Base-by-base conservation (phyloP, 1,140 invertebrate genomes). In the Micrasema longulum region DNA sequence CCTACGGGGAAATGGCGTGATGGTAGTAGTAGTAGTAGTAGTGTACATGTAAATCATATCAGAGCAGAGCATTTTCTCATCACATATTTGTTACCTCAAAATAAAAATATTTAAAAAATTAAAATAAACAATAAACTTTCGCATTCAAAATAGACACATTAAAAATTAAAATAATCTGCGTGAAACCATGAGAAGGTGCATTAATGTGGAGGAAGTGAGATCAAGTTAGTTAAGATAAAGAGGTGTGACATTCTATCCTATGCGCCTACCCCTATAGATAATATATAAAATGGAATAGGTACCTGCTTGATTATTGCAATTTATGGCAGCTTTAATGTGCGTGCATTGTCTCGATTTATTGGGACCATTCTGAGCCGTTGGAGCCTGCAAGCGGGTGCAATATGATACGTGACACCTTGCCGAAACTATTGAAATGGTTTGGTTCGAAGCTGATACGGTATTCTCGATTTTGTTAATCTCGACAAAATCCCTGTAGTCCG, bases 401-500 rank as follows among this genome's bases (percentile, higher is more conserved):
- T 47, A 11, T 2, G 22, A 20, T 47, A 48, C 38, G 55, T 31
- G 45, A 26, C 41, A 65, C 22, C 26, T 52, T 16, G 31, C 26
- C 1, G 62, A 35, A n/a, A 38, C 23, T 38, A 47, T 16, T 5
- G 11, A 31, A 12, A 57, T 22, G 35, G 16, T 12, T 36, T 60
- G 36, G 10, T 48, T 62, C 6, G 36, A 60, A 2, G 14, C 2
- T 6, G 11, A 47, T 31, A 63, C 36, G 9, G 14, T 23, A 14
- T 63, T 65, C n/a, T 65, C 20, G 1, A 47, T 36, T 14, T 68
- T 48, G 20, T 52, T 45, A 18, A 93, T 79, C 77, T 92, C 91
- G 6, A 93, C 92, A 83, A 94, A 93, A 7, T 90, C 91, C 72
- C 92, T 79, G 77, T 90, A 88, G 75, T 93, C 91, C 7, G 91